Conservation (phyloP, 2,797 vertebrate genomes). For the Myotis daubentonii region DNA sequence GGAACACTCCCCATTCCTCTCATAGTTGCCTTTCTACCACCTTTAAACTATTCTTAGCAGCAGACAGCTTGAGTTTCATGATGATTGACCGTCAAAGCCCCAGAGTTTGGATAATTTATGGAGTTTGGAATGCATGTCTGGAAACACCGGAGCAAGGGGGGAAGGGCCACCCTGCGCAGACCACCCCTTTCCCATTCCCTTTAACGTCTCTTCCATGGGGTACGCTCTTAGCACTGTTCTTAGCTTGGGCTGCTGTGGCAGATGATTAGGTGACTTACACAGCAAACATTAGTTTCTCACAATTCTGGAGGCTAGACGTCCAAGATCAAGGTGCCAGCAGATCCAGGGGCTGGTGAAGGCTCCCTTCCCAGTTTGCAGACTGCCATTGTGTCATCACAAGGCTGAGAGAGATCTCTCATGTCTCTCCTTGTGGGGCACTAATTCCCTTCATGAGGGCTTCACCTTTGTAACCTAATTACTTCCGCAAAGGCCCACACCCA, state of each 20-base stretch:
- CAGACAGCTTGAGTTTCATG: background rate
- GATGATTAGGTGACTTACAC: background rate
- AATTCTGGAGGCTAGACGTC: background rate
- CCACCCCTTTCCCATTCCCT: background rate
- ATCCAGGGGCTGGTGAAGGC: background rate
- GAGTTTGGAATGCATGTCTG: background rate
- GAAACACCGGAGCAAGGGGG: background rate
- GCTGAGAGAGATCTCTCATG: background rate
- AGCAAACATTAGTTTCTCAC: background rate
- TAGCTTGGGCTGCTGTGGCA: background rate
- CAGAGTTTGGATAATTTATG: background rate
- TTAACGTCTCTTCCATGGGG: background rate
- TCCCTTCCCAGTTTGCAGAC: background rate
- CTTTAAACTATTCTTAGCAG: background rate
- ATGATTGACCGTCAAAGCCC: background rate
- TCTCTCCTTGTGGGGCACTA: background rate
- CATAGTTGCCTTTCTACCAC: background rate
- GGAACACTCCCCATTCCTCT: background rate
- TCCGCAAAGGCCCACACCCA: background rate
- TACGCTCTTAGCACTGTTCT: background rate
- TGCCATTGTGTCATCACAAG: fast-evolving
- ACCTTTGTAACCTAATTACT: fast-evolving
- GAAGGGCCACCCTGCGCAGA: background rate
- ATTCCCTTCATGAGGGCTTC: background rate
- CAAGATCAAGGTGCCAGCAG: background rate